A percentile compares a stretch with the other conserved stretches of the same genome.
Conservation (phyloP, 1,140 invertebrate genomes). For the Trichonephila clavata region DNA sequence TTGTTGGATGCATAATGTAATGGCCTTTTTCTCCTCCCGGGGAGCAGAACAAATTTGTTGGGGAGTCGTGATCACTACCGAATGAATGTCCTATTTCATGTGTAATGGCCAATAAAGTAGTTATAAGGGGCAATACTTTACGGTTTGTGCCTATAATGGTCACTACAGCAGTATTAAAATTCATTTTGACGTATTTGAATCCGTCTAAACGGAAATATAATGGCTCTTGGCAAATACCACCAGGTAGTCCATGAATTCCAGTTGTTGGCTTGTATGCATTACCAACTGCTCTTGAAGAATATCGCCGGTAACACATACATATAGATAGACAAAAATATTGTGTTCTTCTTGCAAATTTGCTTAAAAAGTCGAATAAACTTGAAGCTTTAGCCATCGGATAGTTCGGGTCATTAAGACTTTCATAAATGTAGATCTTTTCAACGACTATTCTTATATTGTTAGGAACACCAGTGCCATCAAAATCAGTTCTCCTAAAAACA, state of each 20-base stretch:
- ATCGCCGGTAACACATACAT: not conserved
- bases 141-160: not conserved
- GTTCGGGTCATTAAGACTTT: conserved; percentile 26
- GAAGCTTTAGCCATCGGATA: conserved; percentile 1
- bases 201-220: not conserved
- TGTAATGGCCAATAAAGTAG: not conserved
- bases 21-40: conserved; percentile 21
- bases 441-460: conserved; percentile 49
- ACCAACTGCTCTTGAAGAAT: not conserved
- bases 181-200: not conserved
- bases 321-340: conserved; percentile 51
- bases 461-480: conserved; percentile 24
- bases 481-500: conserved; percentile 44
- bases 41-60: conserved; percentile 13
- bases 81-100: conserved; percentile 63
- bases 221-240: conserved; percentile 49
- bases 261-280: not conserved
- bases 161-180: conserved; percentile 37
- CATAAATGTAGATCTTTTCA: conserved; percentile 1
- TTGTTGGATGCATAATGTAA: conserved; percentile 33
- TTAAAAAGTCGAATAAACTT: not conserved
- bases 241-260: not conserved
- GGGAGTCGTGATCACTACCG: conserved; percentile 58
- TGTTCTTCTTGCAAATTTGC: not conserved
- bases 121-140: not conserved